A percentile compares a stretch with the other conserved stretches of the same genome.
Conservation (phyloP, 2,797 vertebrate species). For the Ctenopoma kingsleyae region DNA sequence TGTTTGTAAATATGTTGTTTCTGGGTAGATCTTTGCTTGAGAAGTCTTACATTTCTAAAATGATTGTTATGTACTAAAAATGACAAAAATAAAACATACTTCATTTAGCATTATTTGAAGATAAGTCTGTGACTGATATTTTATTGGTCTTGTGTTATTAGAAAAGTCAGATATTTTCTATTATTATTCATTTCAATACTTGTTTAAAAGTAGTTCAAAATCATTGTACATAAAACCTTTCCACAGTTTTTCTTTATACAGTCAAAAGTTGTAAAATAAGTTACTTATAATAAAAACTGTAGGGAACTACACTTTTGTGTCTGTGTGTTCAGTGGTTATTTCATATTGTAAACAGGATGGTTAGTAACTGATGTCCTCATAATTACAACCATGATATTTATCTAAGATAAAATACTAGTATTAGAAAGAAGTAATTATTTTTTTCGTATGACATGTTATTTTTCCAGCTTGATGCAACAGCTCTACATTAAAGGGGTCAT, state of each 20-base stretch:
- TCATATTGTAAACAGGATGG: constrained; percentile 29
- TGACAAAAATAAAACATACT: constrained; percentile 88
- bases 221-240: constrained; percentile 84
- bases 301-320: constrained; percentile 82
- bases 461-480: no score
- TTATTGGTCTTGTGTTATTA: constrained; percentile 83
- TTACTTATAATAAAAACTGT: constrained; percentile 87
- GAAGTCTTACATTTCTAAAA: constrained; percentile 88
- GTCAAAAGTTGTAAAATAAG: constrained; percentile 85
- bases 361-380: constrained; percentile 12
- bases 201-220: constrained; percentile 88
- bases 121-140: constrained; percentile 81
- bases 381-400: background rate
- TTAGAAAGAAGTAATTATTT: no score
- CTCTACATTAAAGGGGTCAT: no score
- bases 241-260: constrained; percentile 82
- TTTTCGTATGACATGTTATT: no score
- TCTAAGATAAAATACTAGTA: background rate
- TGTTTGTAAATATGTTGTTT: constrained; percentile 85
- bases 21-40: constrained; percentile 86
- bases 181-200: constrained; percentile 85
- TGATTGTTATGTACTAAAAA: constrained; percentile 89
- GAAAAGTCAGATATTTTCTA: constrained; percentile 83
- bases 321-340: constrained; percentile 55
- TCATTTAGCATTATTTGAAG: constrained; percentile 87